Evolutionary conservation across 2,797 vertebrate genomes (phyloP).

Genomic region (Chiroxiphia lanceolata): DNA sequence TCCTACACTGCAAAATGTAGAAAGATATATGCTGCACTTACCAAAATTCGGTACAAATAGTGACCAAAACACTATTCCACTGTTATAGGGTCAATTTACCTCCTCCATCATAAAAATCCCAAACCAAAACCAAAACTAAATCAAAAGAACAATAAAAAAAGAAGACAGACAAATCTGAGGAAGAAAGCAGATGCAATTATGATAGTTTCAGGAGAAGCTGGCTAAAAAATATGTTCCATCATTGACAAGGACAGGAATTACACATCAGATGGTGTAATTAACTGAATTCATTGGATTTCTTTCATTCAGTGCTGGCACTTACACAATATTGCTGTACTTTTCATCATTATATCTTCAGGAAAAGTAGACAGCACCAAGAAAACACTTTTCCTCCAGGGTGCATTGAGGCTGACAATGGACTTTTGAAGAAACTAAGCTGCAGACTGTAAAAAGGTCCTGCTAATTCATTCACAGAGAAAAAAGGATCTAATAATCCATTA

Average conservation of each 20-base stretch:
- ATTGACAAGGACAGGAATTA: neutral
- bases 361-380: neutral
- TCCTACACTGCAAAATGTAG: neutral
- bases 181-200: neutral
- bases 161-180: neutral
- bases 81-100: neutral
- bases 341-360: neutral
- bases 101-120: neutral
- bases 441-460: neutral
- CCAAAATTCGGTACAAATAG: neutral
- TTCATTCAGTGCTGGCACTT: neutral
- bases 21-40: neutral
- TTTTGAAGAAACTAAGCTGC: neutral
- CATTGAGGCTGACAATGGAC: neutral
- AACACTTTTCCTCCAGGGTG: neutral
- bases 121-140: neutral
- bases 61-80: neutral
- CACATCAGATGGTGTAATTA: neutral
- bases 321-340: neutral
- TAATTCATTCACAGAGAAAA: neutral
- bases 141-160: too few species aligned
- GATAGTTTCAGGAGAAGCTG: neutral
- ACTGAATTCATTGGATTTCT: neutral
- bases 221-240: neutral
- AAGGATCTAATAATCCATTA: neutral